Percentiles rank a stretch among this genome's conserved stretches.
Conservation (phyloP, 1,140 invertebrate species). For the Leptinotarsa lineolata region DNA sequence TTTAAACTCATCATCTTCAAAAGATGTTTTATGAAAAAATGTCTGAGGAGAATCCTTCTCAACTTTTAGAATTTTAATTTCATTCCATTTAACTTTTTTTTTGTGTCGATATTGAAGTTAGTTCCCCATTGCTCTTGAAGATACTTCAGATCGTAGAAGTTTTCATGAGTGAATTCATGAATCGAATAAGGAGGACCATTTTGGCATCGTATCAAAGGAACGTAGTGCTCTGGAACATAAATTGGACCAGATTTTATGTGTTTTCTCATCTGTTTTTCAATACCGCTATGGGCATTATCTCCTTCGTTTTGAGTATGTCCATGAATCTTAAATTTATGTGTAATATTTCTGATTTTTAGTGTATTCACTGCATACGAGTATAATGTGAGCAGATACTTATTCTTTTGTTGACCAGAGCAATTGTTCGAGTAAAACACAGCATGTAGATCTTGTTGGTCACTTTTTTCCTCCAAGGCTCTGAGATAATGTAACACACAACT, state of each 20-base stretch:
- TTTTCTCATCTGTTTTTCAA: constrained; percentile 40
- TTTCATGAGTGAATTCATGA: constrained; percentile 14
- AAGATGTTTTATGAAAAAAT: not conserved
- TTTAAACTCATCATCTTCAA: not conserved
- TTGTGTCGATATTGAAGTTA: not conserved
- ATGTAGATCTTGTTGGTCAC: constrained; percentile 35
- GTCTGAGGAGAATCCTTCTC: not conserved
- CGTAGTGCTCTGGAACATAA: constrained; percentile 28
- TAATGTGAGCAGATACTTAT: constrained; percentile 51
- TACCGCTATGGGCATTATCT: constrained; percentile 46
- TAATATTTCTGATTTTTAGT: constrained; percentile 43
- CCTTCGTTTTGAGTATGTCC: constrained; percentile 51
- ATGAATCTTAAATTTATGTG: constrained; percentile 49
- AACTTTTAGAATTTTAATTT: constrained; percentile 20
- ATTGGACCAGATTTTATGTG: constrained; percentile 32
- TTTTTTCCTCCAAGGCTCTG: not conserved
- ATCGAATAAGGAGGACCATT: constrained; percentile 42
- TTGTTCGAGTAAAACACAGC: constrained; percentile 54
- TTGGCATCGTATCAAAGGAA: constrained; percentile 42
- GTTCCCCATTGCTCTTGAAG: constrained; percentile 11
- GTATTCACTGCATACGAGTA: constrained; percentile 48
- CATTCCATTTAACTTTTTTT: constrained; percentile 3
- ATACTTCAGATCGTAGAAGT: constrained; percentile 7
- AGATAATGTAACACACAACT: constrained; percentile 46
- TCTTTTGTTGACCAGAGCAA: constrained; percentile 55